Evolutionary conservation across 2,797 vertebrate genomes (phyloP).

Genomic region (Dicrostonyx torquatus): DNA sequence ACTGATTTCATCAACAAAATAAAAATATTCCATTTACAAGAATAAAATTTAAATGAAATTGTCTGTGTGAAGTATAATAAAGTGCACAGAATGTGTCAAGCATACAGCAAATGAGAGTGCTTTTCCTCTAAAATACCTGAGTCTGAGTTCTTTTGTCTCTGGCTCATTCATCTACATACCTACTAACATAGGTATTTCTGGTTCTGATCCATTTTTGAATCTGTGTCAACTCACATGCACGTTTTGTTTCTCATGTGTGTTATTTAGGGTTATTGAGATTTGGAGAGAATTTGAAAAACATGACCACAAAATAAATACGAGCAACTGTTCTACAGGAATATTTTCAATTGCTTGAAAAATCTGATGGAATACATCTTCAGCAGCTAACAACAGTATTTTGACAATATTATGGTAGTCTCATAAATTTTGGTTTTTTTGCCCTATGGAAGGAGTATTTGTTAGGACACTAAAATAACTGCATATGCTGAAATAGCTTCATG

Average conservation of each 20-base stretch:
- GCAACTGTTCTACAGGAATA: not conserved
- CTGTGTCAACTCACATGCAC: not conserved
- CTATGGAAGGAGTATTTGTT: not conserved
- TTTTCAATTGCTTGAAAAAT: not conserved
- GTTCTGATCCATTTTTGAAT: not conserved
- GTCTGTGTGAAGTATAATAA: not conserved
- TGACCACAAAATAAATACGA: not conserved
- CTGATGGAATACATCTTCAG: not conserved
- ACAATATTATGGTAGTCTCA: not conserved
- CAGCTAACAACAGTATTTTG: conserved; percentile 32
- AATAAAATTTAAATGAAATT: not conserved
- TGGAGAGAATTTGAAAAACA: not conserved
- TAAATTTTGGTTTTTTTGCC: not conserved
- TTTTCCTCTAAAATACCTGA: not conserved
- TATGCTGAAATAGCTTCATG: conserved; percentile 51
- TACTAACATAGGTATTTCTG: not conserved
- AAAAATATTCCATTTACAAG: not conserved
- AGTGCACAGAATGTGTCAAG: not conserved
- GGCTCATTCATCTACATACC: not conserved
- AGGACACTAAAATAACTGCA: conserved; percentile 37
- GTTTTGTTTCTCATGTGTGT: not conserved
- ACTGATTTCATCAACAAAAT: not conserved
- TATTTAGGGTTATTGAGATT: not conserved
- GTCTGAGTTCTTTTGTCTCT: not conserved
- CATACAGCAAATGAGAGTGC: not conserved